Conservation (phyloP, 2,797 vertebrate genomes). For the Steatocranus sp. region DNA sequence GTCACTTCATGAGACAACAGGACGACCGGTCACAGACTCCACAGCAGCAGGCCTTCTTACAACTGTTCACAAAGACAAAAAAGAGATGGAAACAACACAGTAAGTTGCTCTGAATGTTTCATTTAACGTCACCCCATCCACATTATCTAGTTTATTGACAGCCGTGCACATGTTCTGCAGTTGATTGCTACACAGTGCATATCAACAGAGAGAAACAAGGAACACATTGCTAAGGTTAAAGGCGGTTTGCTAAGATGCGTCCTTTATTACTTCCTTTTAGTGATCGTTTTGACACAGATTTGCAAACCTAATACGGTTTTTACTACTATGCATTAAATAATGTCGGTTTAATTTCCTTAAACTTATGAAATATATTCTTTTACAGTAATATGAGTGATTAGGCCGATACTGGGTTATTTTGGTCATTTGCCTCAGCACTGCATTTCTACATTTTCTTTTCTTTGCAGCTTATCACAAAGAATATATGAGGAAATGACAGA, state of each 20-base stretch:
- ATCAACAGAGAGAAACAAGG: not conserved
- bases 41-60: slow-evolving; percentile 69
- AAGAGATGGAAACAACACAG: slow-evolving; percentile 71
- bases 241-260: not conserved
- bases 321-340: not conserved
- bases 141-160: not conserved
- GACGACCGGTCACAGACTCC: slow-evolving; percentile 71
- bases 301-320: not conserved
- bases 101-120: slow-evolving; percentile 58
- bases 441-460: slow-evolving; percentile 1
- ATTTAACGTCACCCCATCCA: not conserved
- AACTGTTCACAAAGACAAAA: slow-evolving; percentile 78
- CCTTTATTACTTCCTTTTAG: not conserved
- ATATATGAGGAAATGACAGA: slow-evolving; percentile 64
- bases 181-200: not conserved
- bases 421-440: not conserved
- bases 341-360: not conserved
- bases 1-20: slow-evolving; percentile 79
- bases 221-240: not conserved
- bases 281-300: not conserved
- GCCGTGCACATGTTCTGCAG: not conserved
- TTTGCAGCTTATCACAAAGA: slow-evolving; percentile 61
- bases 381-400: not conserved
- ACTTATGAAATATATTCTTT: not conserved
- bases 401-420: not conserved